A percentile compares a stretch with the other conserved stretches of the same genome.
Conservation (phyloP, 2,113 vertebrate species). For the Mesocricetus auratus region DNA sequence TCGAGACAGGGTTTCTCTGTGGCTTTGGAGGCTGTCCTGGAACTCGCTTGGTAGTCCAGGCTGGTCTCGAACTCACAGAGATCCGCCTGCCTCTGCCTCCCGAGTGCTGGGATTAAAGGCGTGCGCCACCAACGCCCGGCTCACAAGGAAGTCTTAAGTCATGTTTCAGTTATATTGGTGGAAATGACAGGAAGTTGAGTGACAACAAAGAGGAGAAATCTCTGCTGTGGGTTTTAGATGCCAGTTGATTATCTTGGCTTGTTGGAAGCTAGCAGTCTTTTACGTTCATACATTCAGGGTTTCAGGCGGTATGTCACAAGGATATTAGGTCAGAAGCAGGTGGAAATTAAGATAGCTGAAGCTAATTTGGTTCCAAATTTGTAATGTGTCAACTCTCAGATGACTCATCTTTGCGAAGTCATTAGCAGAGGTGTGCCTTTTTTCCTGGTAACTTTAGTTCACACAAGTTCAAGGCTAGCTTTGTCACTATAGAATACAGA, state of each 20-base stretch:
- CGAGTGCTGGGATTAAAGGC: no score
- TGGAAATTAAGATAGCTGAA: neutral
- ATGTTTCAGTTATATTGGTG: neutral
- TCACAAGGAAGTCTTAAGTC: neutral
- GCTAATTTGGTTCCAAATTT: neutral
- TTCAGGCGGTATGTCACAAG: neutral
- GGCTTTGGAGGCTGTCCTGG: no score
- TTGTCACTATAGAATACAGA: neutral
- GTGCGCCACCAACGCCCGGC: no score
- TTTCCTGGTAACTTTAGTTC: neutral
- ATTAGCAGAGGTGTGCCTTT: neutral
- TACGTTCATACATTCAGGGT: neutral
- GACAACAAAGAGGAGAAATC: neutral
- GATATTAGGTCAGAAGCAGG: no score
- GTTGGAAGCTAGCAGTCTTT: neutral
- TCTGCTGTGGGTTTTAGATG: neutral
- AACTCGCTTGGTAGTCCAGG: no score
- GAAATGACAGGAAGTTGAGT: neutral
- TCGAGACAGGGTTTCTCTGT: no score
- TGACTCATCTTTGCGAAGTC: neutral
- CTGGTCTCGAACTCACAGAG: no score
- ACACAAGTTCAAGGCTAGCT: neutral
- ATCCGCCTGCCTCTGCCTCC: no score
- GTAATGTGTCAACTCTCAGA: neutral
- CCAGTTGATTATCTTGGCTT: neutral